Conservation (phyloP, 2,888 invertebrate species). For the Scaptodrosophila latifasciaeformis region DNA sequence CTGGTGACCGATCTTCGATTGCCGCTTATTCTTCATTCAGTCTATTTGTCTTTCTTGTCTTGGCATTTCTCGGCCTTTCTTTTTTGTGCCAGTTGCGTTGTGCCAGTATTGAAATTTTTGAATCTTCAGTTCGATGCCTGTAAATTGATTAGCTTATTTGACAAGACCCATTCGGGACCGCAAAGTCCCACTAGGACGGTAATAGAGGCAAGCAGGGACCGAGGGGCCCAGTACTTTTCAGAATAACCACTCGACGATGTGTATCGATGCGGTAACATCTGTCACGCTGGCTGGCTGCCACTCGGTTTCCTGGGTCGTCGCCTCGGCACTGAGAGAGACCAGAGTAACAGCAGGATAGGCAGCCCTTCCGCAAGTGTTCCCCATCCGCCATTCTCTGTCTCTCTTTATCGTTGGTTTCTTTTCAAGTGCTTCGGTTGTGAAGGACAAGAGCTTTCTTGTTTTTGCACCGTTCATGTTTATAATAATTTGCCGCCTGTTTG, state of each 20-base stretch:
- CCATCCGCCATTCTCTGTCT: neutral
- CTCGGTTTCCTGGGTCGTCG: slow-evolving; percentile 6
- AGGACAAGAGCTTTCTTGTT: slow-evolving; percentile 2
- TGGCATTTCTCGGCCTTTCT: slow-evolving; percentile 1
- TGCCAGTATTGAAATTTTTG: slow-evolving; percentile 9
- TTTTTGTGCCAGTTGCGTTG: neutral
- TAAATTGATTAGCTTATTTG: slow-evolving; percentile 49
- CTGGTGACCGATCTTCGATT: slow-evolving; percentile 43
- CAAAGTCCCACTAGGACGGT: neutral
- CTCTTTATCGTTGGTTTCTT: neutral
- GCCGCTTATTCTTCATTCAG: slow-evolving; percentile 9
- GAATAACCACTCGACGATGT: neutral
- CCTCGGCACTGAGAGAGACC: neutral
- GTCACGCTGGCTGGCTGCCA: slow-evolving; percentile 35
- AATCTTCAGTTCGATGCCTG: slow-evolving; percentile 6
- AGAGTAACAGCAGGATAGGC: neutral
- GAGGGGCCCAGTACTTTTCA: too few relatives aligned
- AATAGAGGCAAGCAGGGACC: too few relatives aligned
- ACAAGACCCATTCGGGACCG: slow-evolving; percentile 8
- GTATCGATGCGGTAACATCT: slow-evolving; percentile 58
- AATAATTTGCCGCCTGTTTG: slow-evolving; percentile 7
- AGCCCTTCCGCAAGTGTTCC: too few relatives aligned
- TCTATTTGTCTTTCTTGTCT: neutral
- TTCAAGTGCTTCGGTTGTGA: too few relatives aligned
- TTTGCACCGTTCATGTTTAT: neutral